phyloP scores from a whole-genome alignment of 23 tunicate genomes.

The Corella eumyota region DNA sequence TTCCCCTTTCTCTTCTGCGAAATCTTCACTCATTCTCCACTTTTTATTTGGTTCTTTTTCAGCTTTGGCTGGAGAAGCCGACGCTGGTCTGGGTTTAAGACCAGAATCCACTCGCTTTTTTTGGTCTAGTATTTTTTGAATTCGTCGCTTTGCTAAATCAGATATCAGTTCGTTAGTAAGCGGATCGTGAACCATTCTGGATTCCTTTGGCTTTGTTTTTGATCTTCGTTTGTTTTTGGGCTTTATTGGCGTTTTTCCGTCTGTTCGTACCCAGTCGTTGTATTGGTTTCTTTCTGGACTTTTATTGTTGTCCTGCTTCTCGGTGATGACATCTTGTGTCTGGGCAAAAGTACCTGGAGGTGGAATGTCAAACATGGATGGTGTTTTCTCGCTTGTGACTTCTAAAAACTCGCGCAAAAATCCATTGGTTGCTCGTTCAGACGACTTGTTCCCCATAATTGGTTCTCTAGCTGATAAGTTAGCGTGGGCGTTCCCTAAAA shows the following conservation, averaged over 20 bases:
- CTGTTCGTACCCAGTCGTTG: conserved; percentile 61
- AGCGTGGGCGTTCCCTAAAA: not conserved
- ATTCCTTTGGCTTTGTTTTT: conserved; percentile 6
- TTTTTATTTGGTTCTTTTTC: not conserved
- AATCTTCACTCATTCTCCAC: conserved; percentile 31
- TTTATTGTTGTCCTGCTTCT: not conserved
- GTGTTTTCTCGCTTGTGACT: not conserved
- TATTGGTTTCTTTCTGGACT: conserved; percentile 24
- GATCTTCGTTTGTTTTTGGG: conserved; percentile 11
- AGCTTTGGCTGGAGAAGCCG: conserved; percentile 2
- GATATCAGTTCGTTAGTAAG: conserved; percentile 54
- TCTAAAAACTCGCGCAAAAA: conserved; percentile 35
- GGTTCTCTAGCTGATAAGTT: conserved; percentile 43
- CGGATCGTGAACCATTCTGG: conserved; percentile 41
- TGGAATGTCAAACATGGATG: conserved; percentile 39
- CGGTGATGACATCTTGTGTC: not conserved
- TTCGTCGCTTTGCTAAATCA: conserved; percentile 62
- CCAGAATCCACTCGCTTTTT: conserved; percentile 70
- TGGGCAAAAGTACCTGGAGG: conserved; percentile 13
- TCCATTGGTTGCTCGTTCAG: not conserved
- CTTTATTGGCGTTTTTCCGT: conserved; percentile 14
- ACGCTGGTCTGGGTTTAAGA: conserved; percentile 8
- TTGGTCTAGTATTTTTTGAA: conserved; percentile 53
- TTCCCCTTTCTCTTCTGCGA: not conserved
- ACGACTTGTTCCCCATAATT: conserved; percentile 1